Conservation (phyloP, 1,140 invertebrate species). For the Mercenaria mercenaria region DNA sequence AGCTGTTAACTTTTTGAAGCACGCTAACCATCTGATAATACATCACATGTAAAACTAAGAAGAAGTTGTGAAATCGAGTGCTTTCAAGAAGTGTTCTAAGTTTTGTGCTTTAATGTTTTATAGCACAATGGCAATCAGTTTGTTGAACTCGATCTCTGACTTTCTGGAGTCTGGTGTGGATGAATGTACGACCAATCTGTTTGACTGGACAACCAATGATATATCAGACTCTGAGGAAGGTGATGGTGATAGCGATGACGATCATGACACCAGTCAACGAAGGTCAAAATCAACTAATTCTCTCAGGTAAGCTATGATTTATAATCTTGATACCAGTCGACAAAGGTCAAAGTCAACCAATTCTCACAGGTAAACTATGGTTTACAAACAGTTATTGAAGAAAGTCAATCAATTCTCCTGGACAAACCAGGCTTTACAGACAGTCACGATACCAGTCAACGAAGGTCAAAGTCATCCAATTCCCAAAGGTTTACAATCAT, state of each 20-base stretch:
- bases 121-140: conserved; percentile 86
- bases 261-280: conserved; percentile 39
- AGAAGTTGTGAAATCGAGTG: too few relatives aligned
- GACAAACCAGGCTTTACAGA: background rate
- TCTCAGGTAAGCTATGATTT: background rate
- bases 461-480: conserved; percentile 49
- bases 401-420: conserved; percentile 35
- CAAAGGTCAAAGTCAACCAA: conserved; percentile 50
- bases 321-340: conserved; percentile 36
- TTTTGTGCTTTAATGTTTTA: too few relatives aligned
- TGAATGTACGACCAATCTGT: conserved; percentile 85
- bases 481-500: conserved; percentile 6
- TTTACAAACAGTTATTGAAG: conserved; percentile 40
- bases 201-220: conserved; percentile 76
- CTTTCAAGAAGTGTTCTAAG: too few relatives aligned
- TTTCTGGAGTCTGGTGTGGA: conserved; percentile 87
- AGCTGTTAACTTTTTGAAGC: too few relatives aligned
- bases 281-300: conserved; percentile 49
- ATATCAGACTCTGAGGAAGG: conserved; percentile 63
- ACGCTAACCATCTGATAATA: too few relatives aligned
- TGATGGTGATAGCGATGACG: conserved; percentile 66
- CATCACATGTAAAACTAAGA: too few relatives aligned
- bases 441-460: conserved; percentile 35
- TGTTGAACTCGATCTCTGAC: conserved; percentile 87
- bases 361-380: background rate